Percentiles rank a stretch among this genome's conserved stretches.
Evolutionary conservation across 1,140 invertebrate genomes (phyloP).

Genomic region (Antheraea mylitta): DNA sequence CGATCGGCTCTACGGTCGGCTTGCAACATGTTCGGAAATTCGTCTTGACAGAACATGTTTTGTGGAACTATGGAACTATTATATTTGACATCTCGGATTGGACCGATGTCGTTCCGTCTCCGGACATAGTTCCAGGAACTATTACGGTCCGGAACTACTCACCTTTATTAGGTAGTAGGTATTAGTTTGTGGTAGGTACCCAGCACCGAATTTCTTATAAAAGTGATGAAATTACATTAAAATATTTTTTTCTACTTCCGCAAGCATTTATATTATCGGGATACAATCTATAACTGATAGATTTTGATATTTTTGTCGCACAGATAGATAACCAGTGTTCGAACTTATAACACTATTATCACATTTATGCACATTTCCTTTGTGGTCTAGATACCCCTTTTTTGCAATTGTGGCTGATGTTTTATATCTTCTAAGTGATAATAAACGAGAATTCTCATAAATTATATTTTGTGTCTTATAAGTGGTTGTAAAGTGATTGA

Average conservation of each 20-base stretch:
- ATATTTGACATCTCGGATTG: too few species aligned
- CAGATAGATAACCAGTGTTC: neutral
- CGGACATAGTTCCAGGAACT: too few species aligned
- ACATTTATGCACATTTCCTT: slow-evolving; percentile 43
- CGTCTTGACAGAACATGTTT: too few species aligned
- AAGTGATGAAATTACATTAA: neutral
- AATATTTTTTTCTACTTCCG: neutral
- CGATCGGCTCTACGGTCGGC: too few species aligned
- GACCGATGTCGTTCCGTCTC: too few species aligned
- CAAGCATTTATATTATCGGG: neutral
- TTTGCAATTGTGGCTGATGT: slow-evolving; percentile 21
- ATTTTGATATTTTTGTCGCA: neutral
- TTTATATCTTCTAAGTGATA: slow-evolving; percentile 14
- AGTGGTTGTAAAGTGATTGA: neutral
- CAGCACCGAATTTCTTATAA: neutral
- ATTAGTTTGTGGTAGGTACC: too few species aligned
- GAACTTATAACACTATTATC: slow-evolving; percentile 38
- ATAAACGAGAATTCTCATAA: slow-evolving; percentile 4
- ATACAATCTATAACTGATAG: neutral
- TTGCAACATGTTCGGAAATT: too few species aligned
- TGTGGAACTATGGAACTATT: too few species aligned
- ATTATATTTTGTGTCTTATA: neutral
- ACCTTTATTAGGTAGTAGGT: too few species aligned
- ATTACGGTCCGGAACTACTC: too few species aligned
- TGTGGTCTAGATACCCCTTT: slow-evolving; percentile 43